Base-by-base conservation (phyloP, 2,888 invertebrate genomes). In the Drepana falcataria region DNA sequence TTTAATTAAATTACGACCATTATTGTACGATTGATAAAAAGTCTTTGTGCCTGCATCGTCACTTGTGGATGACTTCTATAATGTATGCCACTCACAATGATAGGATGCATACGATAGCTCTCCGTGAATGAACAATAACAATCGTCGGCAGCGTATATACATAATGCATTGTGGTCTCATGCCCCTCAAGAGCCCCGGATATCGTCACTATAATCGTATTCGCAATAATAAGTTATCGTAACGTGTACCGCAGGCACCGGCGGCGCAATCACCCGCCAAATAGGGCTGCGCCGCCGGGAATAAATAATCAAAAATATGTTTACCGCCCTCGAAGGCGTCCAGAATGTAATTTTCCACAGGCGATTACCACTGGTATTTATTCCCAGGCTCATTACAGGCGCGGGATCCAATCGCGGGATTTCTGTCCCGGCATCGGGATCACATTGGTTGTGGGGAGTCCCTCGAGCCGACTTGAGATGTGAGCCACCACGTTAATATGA, bases 351-450 rank as follows among this genome's bases (percentile, higher is more conserved):
- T 78, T 75, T 67, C 72, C 54, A 53, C 66, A 68, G 79, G 69
- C 75, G 78, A 80, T 77, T 79, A 79, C 75, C 77, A 64, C 49
- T 63, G 77, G 81, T 83, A 84, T 85, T 85, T 83, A 85, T 86
- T 77, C 81, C 78, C 75, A 73, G 71, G 75, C 77, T 85, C 81
- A 85, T 85, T 84, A 84, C 73, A 65, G 69, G 62, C 66, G 69
- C 69, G 68, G 69, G 76, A 83, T 81, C 85, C 83, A 84, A 85
- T 84, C 79, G 78, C 66, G 71, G 69, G 61, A 62, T 63, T 61
- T 66, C 68, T 65, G 64, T 68, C 71, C 70, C 71, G 66, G 65
- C 62, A 69, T 61, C 64, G 60, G 68, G 74, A 76, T 74, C 77
- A 73, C 79, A 83, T 85, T 81, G 85, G 84, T 73, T 71, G 79